Percentiles rank a stretch among this genome's conserved stretches.
These are phyloP conservation scores for Macroglossus sobrinus DNA, from an alignment of 2,113 vertebrate genomes.

Conservation along the genomic window DNA sequence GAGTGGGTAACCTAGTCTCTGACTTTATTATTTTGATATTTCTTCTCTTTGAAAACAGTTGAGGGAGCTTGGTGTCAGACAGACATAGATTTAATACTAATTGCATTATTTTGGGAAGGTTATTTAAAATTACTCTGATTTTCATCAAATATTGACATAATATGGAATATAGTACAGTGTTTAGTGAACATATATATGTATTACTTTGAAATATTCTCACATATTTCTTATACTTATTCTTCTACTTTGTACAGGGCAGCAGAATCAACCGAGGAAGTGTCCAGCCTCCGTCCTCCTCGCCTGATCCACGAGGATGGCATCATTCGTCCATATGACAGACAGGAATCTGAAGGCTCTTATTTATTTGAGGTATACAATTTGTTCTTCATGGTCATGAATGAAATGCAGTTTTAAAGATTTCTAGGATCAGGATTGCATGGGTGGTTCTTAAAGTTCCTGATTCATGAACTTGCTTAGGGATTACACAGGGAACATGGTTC, in stretches of 20 bases:
- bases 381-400: neutral
- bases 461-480: constrained; percentile 16
- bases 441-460: neutral
- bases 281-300: constrained; percentile 90
- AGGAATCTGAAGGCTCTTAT: constrained; percentile 91
- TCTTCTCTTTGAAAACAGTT: neutral
- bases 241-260: constrained; percentile 84
- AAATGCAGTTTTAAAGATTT: constrained; percentile 26
- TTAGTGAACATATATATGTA: neutral
- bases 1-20: neutral
- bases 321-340: constrained; percentile 91
- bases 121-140: neutral
- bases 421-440: neutral
- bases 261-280: constrained; percentile 95
- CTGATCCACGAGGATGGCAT: constrained; percentile 94
- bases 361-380: constrained; percentile 90
- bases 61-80: neutral
- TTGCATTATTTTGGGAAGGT: neutral
- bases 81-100: neutral
- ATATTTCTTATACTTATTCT: neutral
- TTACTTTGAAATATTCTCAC: constrained; percentile 3
- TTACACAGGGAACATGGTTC: neutral
- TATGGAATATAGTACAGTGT: neutral
- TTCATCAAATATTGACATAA: neutral
- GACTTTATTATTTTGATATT: neutral